phyloP scores from a whole-genome alignment of 92 coral and sea anemone genomes.

The Porites evermanni region DNA sequence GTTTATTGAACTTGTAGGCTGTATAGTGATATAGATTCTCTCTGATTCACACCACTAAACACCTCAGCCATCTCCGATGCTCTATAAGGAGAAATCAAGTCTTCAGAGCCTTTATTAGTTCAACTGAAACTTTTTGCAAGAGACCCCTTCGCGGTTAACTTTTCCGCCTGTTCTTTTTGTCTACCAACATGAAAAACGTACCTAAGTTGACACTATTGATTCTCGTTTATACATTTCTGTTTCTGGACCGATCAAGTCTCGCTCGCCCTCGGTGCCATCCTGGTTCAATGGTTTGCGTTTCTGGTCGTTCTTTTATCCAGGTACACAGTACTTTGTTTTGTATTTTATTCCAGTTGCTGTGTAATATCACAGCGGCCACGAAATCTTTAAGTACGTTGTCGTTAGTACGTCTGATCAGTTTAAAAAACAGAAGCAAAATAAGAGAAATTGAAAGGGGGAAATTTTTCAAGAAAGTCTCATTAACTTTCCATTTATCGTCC shows the following conservation, averaged over 20 bases:
- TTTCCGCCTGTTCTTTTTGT: not conserved
- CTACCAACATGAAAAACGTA: not conserved
- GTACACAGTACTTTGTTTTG: not conserved
- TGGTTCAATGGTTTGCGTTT: slow-evolving; percentile 25
- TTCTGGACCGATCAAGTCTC: not conserved
- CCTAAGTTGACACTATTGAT: slow-evolving; percentile 1
- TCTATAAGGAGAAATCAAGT: slow-evolving; percentile 21
- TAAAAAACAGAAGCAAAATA: too few relatives aligned
- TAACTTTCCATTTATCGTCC: too few relatives aligned
- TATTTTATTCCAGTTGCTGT: not conserved
- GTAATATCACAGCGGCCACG: too few relatives aligned
- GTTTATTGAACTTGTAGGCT: not conserved
- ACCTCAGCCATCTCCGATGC: not conserved
- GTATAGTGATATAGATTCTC: not conserved
- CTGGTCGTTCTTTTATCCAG: slow-evolving; percentile 14
- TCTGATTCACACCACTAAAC: not conserved
- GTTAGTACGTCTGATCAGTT: too few relatives aligned
- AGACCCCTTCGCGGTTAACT: not conserved
- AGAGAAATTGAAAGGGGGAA: too few relatives aligned
- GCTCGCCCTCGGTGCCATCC: slow-evolving; percentile 26
- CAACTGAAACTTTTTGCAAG: not conserved
- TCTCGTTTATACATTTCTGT: not conserved
- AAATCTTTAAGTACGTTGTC: not conserved
- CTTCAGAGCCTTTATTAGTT: not conserved
- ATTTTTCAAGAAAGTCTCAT: too few relatives aligned